phyloP scores from a whole-genome alignment of 2,113 vertebrate genomes.

The Sciurus niger region DNA sequence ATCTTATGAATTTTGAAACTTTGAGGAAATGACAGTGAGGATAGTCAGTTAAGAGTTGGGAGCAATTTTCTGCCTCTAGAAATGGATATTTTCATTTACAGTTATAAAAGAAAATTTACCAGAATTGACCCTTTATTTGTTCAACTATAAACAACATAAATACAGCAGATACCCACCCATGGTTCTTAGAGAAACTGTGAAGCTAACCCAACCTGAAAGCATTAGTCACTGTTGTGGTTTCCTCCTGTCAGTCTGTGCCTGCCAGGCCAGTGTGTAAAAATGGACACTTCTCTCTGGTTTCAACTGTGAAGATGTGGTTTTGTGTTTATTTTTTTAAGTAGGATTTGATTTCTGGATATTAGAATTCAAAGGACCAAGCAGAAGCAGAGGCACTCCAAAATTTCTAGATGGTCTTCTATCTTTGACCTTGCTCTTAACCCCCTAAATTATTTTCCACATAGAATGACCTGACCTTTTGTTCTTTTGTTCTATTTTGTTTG shows the following conservation, averaged over 20 bases:
- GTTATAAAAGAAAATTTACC: neutral
- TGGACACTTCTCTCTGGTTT: neutral
- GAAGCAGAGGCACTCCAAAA: neutral
- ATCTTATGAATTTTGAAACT: neutral
- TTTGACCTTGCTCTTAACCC: neutral
- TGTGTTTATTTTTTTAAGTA: constrained; percentile 27
- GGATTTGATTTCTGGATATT: constrained; percentile 11
- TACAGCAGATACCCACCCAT: neutral
- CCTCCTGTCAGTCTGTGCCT: neutral
- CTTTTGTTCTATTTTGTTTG: neutral
- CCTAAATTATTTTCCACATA: neutral
- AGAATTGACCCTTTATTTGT: neutral
- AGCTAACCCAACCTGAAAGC: neutral
- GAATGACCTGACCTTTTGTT: neutral
- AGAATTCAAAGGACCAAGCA: constrained; percentile 1
- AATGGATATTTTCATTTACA: neutral
- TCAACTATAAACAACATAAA: neutral
- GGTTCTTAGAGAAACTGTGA: neutral
- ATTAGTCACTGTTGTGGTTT: neutral
- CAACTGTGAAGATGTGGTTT: neutral
- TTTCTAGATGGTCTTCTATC: constrained; percentile 5
- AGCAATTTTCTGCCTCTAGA: neutral
- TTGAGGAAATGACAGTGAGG: neutral
- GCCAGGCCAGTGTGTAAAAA: neutral
- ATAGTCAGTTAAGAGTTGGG: constrained; percentile 9